Conservation (phyloP, 1,140 invertebrate genomes). For the Leptopilina clavipes region DNA sequence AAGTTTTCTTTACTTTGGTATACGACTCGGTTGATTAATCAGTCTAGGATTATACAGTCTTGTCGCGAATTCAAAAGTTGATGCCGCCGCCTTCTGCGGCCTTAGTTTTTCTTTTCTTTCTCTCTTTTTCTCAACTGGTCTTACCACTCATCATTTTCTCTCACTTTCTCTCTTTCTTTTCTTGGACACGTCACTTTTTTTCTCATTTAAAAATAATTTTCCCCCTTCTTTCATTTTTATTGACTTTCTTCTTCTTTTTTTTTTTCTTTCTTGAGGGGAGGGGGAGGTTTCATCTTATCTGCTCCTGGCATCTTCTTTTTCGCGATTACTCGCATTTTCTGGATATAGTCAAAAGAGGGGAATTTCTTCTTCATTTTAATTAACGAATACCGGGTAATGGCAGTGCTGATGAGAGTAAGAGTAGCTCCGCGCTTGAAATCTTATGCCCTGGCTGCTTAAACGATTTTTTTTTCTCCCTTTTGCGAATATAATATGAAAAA, state of each 20-base stretch:
- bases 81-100: slow-evolving; percentile 9
- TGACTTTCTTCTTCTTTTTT: neutral
- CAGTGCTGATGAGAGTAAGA: slow-evolving; percentile 10
- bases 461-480: neutral
- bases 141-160: neutral
- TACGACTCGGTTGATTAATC: slow-evolving; percentile 28
- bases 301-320: neutral
- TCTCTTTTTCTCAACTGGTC: neutral
- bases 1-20: slow-evolving; percentile 32
- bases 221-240: neutral
- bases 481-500: neutral
- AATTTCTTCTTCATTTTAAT: slow-evolving; percentile 25
- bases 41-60: slow-evolving; percentile 30
- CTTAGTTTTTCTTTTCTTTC: slow-evolving; percentile 27
- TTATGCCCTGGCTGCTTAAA: neutral
- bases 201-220: slow-evolving; percentile 12
- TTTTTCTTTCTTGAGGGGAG: no score
- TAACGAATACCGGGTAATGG: slow-evolving; percentile 25
- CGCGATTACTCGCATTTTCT: slow-evolving; percentile 9
- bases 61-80: slow-evolving; percentile 36
- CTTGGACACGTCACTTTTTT: slow-evolving; percentile 4
- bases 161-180: neutral
- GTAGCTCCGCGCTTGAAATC: neutral
- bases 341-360: neutral
- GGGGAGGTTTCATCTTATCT: slow-evolving; percentile 30